phyloP scores from a whole-genome alignment of 2,797 vertebrate genomes.

The Craterocephalus amniculus region DNA sequence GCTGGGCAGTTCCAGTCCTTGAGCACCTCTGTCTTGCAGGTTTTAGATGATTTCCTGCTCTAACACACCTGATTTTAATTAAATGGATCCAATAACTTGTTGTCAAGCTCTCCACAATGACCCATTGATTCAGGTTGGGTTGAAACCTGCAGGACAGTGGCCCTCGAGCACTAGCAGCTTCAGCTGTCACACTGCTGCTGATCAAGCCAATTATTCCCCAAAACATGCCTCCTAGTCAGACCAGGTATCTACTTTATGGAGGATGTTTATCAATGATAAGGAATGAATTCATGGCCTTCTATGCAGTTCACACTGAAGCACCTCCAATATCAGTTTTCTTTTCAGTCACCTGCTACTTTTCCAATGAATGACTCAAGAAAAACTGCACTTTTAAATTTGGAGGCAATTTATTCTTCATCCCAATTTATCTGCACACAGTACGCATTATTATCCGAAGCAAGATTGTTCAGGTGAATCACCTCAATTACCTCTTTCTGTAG shows the following conservation, averaged over 20 bases:
- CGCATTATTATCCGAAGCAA: constrained; percentile 28
- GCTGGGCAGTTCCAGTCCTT: not conserved
- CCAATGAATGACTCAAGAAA: constrained; percentile 1
- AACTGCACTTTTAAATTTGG: constrained; percentile 4
- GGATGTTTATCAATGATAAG: not conserved
- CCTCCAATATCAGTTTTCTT: not conserved
- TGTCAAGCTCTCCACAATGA: not conserved
- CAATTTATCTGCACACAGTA: constrained; percentile 13
- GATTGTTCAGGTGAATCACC: constrained; percentile 39
- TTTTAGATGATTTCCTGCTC: not conserved
- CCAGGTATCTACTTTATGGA: not conserved
- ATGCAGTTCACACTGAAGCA: not conserved
- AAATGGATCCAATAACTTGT: not conserved
- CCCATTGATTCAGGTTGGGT: not conserved
- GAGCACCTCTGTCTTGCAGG: not conserved
- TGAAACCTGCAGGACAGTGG: not conserved
- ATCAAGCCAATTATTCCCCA: not conserved
- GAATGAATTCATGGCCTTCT: not conserved
- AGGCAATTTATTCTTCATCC: not conserved
- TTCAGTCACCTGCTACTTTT: not conserved
- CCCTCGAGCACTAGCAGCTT: too few relatives aligned
- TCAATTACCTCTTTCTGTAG: constrained; percentile 26
- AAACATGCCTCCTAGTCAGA: not conserved
- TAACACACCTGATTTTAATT: not conserved
- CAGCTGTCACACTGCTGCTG: not conserved